Evolutionary conservation across 1,140 invertebrate species (phyloP).

Genomic region (Penaeus indicus): DNA sequence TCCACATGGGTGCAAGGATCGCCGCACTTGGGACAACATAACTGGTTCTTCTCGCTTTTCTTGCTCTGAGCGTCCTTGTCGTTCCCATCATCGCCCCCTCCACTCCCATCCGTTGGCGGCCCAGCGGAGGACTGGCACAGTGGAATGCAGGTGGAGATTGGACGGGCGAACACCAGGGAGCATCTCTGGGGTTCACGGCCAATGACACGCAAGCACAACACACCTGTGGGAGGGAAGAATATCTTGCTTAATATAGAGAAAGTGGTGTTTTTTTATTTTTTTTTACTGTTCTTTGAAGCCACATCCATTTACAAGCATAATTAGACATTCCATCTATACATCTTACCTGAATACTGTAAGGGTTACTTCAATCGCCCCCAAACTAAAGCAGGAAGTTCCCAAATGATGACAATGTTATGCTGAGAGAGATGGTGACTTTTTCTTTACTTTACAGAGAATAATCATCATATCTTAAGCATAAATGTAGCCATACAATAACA

Average conservation of each 20-base stretch:
- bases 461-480: no score
- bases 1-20: slow-evolving; percentile 96
- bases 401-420: no score
- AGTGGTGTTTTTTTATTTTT: no score
- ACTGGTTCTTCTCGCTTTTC: slow-evolving; percentile 47
- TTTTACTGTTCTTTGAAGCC: no score
- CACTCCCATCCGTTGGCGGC: slow-evolving; percentile 47
- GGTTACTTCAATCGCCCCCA: no score
- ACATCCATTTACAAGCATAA: no score
- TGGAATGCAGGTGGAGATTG: neutral
- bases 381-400: no score
- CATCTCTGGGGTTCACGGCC: neutral
- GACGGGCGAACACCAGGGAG: slow-evolving; percentile 19
- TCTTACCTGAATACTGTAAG: no score
- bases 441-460: no score
- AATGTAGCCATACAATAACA: no score
- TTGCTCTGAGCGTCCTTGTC: slow-evolving; percentile 50
- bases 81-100: slow-evolving; percentile 34
- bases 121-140: slow-evolving; percentile 45
- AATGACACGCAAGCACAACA: slow-evolving; percentile 30
- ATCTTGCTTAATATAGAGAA: neutral
- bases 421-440: no score
- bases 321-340: no score
- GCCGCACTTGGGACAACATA: slow-evolving; percentile 90
- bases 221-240: slow-evolving; percentile 1